Evolutionary conservation across 1,140 invertebrate species (phyloP).

Genomic region (Diorhabda carinulata): DNA sequence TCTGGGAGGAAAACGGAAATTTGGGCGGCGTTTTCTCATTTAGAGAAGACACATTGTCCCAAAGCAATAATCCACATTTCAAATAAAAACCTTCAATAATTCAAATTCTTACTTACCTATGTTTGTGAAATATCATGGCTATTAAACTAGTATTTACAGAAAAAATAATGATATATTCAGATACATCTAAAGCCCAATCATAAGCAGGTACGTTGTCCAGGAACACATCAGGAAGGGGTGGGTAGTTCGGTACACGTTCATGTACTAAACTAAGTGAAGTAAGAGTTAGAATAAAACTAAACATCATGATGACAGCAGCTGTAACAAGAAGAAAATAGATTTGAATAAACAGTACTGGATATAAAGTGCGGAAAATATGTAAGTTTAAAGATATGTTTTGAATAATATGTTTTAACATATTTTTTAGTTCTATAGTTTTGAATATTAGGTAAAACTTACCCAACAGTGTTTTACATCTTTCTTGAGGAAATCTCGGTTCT

Average conservation of each 20-base stretch:
- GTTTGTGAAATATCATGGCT: conserved; percentile 77
- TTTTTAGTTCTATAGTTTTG: too few relatives aligned
- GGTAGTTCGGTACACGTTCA: conserved; percentile 76
- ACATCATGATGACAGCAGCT: conserved; percentile 60
- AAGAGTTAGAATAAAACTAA: conserved; percentile 61
- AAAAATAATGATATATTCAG: conserved; percentile 82
- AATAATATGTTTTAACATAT: too few relatives aligned
- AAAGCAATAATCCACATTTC: too few relatives aligned
- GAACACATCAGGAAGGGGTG: conserved; percentile 75
- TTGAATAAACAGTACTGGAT: neutral
- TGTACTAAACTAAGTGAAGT: conserved; percentile 77
- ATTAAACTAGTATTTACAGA: conserved; percentile 68
- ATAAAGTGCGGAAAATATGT: neutral
- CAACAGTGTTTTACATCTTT: conserved; percentile 67
- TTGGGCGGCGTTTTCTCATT: too few relatives aligned
- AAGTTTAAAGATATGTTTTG: too few relatives aligned
- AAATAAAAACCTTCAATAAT: neutral
- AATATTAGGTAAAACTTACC: conserved; percentile 44
- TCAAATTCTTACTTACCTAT: conserved; percentile 56
- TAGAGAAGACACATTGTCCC: too few relatives aligned
- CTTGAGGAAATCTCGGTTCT: conserved; percentile 64
- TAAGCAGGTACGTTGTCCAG: conserved; percentile 68
- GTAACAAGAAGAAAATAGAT: conserved; percentile 36
- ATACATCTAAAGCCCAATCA: conserved; percentile 77
- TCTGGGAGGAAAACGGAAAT: too few relatives aligned